Evolutionary conservation across 2,113 vertebrate species (phyloP).

Genomic region (Semnornis frantzii): DNA sequence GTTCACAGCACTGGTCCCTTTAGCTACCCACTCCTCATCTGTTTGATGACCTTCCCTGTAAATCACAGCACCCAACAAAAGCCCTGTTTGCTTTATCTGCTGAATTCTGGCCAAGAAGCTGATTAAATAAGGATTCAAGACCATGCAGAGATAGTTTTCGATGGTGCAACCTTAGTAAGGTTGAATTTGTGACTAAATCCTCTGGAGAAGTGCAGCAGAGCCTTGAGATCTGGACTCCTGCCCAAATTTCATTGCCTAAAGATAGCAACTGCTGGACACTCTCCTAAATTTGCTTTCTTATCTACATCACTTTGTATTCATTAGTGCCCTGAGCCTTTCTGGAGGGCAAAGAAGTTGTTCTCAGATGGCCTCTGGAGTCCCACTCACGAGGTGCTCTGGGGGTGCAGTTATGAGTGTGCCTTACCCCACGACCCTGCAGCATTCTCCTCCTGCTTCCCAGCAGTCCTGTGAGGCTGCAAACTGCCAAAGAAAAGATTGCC

Average conservation of each 20-base stretch:
- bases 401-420: fast-evolving
- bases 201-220: not conserved
- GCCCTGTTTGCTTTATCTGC: not conserved
- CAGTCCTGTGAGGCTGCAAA: not conserved
- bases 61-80: not conserved
- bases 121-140: not conserved
- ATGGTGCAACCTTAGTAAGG: not conserved
- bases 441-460: not conserved
- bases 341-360: slow-evolving; percentile 8
- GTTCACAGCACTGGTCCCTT: not conserved
- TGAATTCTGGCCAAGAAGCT: not conserved
- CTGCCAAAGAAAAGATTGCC: not conserved
- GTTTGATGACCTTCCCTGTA: not conserved
- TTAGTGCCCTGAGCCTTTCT: not conserved
- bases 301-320: not conserved
- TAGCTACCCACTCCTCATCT: not conserved
- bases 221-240: slow-evolving; percentile 22
- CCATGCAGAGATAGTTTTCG: not conserved
- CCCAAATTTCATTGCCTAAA: slow-evolving; percentile 37
- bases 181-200: not conserved
- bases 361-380: not conserved
- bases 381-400: not conserved
- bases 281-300: slow-evolving; percentile 27
- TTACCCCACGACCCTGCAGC: not conserved
- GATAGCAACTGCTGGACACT: slow-evolving; percentile 24